Conservation (phyloP, 2,797 vertebrate genomes). For the Pelodytes ibericus region DNA sequence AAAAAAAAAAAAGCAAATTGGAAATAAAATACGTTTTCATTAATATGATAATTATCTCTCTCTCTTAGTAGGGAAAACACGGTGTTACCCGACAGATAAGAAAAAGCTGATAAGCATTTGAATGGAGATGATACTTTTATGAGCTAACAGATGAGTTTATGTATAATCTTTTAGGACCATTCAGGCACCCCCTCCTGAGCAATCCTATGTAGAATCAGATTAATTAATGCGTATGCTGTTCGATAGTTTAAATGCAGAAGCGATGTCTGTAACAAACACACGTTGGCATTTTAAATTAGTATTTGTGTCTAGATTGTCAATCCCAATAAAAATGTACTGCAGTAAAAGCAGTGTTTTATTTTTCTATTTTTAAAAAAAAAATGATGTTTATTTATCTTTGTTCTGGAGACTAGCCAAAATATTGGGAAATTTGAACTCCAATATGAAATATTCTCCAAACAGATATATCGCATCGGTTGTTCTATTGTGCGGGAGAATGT, state of each 20-base stretch:
- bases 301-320: background rate
- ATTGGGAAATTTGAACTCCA: too few species aligned
- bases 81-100: conserved; percentile 50
- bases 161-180: conserved; percentile 46
- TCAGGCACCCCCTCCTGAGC: conserved; percentile 31
- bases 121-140: conserved; percentile 45
- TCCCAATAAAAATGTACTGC: background rate
- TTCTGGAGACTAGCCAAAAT: too few species aligned
- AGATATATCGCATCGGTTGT: too few species aligned
- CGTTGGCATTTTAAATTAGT: conserved; percentile 1
- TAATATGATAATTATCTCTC: conserved; percentile 56
- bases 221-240: conserved; percentile 25
- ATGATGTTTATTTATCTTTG: too few species aligned
- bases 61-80: conserved; percentile 41
- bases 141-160: conserved; percentile 44
- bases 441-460: too few species aligned
- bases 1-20: conserved; percentile 30
- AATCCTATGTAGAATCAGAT: conserved; percentile 18
- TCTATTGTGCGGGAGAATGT: too few species aligned
- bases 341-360: background rate
- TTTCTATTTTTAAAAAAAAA: too few species aligned
- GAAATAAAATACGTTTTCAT: conserved; percentile 51
- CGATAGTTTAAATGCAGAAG: conserved; percentile 15
- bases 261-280: background rate
- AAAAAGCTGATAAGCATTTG: conserved; percentile 45